Evolutionary conservation across 2,797 vertebrate species (phyloP).

Genomic region (Onychomys arenicola): DNA sequence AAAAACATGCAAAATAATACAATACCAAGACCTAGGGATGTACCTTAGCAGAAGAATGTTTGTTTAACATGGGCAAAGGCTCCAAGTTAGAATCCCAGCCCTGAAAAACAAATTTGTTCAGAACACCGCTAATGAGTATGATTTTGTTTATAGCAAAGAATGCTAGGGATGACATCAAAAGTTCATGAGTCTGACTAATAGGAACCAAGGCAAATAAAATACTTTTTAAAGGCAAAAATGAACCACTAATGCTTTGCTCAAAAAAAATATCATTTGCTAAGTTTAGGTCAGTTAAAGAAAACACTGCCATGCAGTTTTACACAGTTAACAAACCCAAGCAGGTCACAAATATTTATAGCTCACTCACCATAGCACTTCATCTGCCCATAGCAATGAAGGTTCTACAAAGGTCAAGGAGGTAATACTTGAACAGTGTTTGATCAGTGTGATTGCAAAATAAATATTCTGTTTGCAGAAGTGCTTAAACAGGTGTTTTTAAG

Average conservation of each 20-base stretch:
- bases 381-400: not conserved
- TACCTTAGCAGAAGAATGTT: not conserved
- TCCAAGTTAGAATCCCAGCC: not conserved
- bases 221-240: not conserved
- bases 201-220: conserved; percentile 2
- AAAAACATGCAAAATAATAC: not conserved
- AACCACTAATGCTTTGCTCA: not conserved
- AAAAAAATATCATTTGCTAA: conserved; percentile 42
- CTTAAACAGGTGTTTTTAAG: not conserved
- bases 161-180: not conserved
- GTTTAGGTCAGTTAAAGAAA: not conserved
- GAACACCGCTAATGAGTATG: not conserved
- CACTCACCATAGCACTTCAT: not conserved
- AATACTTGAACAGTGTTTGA: not conserved
- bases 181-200: not conserved
- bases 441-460: conserved; percentile 15
- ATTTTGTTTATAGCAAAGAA: conserved; percentile 26
- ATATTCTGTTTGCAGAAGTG: not conserved
- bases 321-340: not conserved
- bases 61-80: not conserved
- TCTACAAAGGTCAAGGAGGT: conserved; percentile 6
- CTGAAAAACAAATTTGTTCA: not conserved
- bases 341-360: not conserved
- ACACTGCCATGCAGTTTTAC: not conserved
- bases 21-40: not conserved